phyloP scores from a whole-genome alignment of 2,113 vertebrate species.

The Ameiurus melas region DNA sequence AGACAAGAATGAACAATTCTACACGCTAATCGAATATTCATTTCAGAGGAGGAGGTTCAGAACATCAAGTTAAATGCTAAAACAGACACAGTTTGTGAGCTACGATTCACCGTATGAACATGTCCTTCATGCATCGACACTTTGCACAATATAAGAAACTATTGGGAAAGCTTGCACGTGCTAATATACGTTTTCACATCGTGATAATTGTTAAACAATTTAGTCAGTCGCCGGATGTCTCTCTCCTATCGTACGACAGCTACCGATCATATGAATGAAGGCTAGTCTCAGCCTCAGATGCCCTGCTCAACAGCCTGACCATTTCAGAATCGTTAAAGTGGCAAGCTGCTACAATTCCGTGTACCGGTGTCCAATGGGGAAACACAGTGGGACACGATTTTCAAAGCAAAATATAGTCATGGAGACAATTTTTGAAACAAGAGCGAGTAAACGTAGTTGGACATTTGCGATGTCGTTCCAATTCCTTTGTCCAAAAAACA shows the following conservation, averaged over 20 bases:
- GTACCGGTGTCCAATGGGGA: background rate
- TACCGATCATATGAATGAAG: background rate
- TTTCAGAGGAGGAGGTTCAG: background rate
- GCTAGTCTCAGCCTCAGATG: background rate
- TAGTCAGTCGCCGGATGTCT: background rate
- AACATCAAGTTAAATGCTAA: slow-evolving; percentile 3
- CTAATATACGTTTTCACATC: background rate
- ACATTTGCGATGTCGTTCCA: background rate
- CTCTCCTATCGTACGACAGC: background rate
- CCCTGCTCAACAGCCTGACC: background rate
- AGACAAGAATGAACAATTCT: background rate
- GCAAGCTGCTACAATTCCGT: background rate
- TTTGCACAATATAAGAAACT: background rate
- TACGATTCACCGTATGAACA: slow-evolving; percentile 14
- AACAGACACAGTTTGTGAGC: background rate
- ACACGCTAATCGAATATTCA: background rate
- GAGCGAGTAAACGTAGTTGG: background rate
- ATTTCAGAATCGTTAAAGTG: background rate
- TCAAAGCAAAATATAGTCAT: background rate
- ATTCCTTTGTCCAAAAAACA: background rate
- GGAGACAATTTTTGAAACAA: background rate
- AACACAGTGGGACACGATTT: background rate
- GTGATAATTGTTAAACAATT: too few relatives aligned
- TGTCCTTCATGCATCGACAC: background rate
- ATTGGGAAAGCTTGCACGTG: background rate